phyloP scores from a whole-genome alignment of 2,113 vertebrate genomes.

The Steatornis caripensis region DNA sequence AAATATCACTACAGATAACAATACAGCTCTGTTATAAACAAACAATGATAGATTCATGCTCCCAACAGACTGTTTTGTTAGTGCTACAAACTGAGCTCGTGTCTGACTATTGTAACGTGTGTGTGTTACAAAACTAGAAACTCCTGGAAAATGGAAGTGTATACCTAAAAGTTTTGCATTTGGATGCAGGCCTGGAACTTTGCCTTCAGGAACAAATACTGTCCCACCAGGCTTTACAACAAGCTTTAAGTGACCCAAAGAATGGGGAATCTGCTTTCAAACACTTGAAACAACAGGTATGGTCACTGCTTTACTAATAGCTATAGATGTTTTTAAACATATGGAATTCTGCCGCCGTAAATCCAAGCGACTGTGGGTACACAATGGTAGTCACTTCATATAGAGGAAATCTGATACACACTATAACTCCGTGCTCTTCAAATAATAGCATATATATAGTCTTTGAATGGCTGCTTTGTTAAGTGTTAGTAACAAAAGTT shows the following conservation, averaged over 20 bases:
- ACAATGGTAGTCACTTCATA: neutral
- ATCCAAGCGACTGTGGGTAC: rapidly evolving
- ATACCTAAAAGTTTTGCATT: neutral
- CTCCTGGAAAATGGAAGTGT: neutral
- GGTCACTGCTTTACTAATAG: neutral
- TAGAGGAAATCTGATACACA: neutral
- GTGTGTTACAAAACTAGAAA: neutral
- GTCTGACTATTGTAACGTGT: neutral
- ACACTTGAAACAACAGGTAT: conserved; percentile 94
- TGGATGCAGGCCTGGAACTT: conserved; percentile 71
- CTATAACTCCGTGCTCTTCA: neutral
- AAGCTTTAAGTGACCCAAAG: conserved; percentile 85
- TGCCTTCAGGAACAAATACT: conserved; percentile 73
- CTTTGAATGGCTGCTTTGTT: neutral
- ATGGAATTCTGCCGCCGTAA: neutral
- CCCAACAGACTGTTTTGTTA: neutral
- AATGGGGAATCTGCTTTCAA: conserved; percentile 91
- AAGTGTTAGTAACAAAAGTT: neutral
- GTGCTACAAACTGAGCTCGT: neutral
- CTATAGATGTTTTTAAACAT: neutral
- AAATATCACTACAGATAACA: neutral
- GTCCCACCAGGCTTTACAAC: conserved; percentile 80
- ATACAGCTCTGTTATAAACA: neutral
- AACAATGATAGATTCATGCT: neutral
- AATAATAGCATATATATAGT: neutral